These are phyloP conservation scores for Oncorhynchus tshawytscha DNA, from an alignment of 2,113 vertebrate species.

Conservation along the genomic window DNA sequence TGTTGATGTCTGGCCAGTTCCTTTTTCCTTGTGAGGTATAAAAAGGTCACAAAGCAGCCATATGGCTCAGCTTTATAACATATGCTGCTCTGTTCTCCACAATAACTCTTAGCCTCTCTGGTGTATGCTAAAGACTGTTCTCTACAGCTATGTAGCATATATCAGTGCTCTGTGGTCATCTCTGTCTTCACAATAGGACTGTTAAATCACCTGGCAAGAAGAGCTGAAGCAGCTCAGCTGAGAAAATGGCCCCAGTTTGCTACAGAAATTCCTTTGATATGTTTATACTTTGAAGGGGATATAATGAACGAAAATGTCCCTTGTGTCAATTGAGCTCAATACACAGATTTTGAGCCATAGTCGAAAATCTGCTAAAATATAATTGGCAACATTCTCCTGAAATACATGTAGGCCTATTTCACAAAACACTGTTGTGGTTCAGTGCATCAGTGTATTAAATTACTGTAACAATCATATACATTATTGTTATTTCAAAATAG, in stretches of 20 bases:
- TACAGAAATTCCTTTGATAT: slow-evolving; percentile 53
- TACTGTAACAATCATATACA: too few relatives aligned
- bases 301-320: slow-evolving; percentile 27
- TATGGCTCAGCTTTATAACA: slow-evolving; percentile 30
- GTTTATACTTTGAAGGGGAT: slow-evolving; percentile 15
- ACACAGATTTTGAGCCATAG: slow-evolving; percentile 16
- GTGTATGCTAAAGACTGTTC: slow-evolving; percentile 41
- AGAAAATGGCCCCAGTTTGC: slow-evolving; percentile 45
- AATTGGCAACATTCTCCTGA: not conserved
- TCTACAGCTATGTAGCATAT: slow-evolving; percentile 15
- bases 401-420: not conserved
- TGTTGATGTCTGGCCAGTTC: not conserved
- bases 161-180: slow-evolving; percentile 50
- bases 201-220: slow-evolving; percentile 65
- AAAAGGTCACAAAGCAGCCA: slow-evolving; percentile 9
- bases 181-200: slow-evolving; percentile 56
- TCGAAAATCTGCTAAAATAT: not conserved
- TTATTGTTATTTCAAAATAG: too few relatives aligned
- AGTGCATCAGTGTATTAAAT: too few relatives aligned
- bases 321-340: not conserved
- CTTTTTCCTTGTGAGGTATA: not conserved
- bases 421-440: too few relatives aligned
- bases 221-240: slow-evolving; percentile 46
- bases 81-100: slow-evolving; percentile 45
- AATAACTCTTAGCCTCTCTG: slow-evolving; percentile 57